phyloP scores from a whole-genome alignment of 2,113 vertebrate species.

The Argyrosomus japonicus region DNA sequence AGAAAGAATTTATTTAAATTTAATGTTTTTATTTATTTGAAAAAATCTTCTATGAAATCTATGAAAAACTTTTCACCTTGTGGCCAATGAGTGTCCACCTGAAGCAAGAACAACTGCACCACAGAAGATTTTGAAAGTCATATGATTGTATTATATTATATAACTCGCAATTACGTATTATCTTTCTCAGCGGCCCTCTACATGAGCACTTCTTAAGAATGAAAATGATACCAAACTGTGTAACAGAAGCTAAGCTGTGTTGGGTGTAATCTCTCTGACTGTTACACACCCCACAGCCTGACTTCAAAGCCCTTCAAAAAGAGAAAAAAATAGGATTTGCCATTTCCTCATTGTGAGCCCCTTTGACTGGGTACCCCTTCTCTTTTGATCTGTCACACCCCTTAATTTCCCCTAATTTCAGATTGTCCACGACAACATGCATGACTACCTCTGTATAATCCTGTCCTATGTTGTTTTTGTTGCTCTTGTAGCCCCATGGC shows the following conservation, averaged over 20 bases:
- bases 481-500: slow-evolving; percentile 70
- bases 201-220: slow-evolving; percentile 1
- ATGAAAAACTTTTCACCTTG: neutral
- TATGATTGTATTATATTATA: neutral
- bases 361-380: slow-evolving; percentile 45
- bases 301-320: slow-evolving; percentile 71
- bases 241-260: slow-evolving; percentile 46
- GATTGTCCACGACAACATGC: slow-evolving; percentile 51
- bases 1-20: neutral
- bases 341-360: slow-evolving; percentile 51
- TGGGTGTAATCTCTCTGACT: slow-evolving; percentile 44
- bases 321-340: slow-evolving; percentile 58
- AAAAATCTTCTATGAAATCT: neutral
- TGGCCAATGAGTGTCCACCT: neutral
- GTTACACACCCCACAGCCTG: slow-evolving; percentile 60
- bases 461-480: slow-evolving; percentile 71
- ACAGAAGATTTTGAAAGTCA: neutral
- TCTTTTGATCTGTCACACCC: slow-evolving; percentile 71
- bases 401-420: slow-evolving; percentile 65
- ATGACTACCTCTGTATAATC: slow-evolving; percentile 72
- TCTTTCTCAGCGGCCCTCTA: neutral
- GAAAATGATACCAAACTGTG: slow-evolving; percentile 40
- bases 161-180: neutral
- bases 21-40: neutral
- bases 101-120: neutral